Evolutionary conservation across 2,797 vertebrate genomes (phyloP).

Genomic region (Neostethus bicornis): DNA sequence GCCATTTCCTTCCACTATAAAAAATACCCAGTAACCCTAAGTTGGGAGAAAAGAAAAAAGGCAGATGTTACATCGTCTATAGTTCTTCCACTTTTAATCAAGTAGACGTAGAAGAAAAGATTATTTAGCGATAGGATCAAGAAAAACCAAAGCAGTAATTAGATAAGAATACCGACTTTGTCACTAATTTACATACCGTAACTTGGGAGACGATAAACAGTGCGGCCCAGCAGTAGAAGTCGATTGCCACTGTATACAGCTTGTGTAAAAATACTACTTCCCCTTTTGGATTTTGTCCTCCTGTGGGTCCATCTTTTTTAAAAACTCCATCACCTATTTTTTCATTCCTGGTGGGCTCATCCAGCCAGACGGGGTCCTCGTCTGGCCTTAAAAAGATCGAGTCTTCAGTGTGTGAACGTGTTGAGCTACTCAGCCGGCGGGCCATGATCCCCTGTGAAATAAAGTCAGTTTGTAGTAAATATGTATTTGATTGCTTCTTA

Average conservation of each 20-base stretch:
- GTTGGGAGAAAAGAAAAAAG: conserved; percentile 46
- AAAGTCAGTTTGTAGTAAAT: conserved; percentile 18
- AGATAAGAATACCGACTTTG: background rate
- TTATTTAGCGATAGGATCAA: no score
- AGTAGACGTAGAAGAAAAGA: conserved; percentile 19
- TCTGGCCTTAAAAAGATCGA: conserved; percentile 77
- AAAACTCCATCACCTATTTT: conserved; percentile 40
- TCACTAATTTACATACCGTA: conserved; percentile 64
- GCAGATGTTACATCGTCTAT: conserved; percentile 27
- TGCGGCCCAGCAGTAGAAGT: conserved; percentile 73
- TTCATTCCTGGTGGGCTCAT: conserved; percentile 67
- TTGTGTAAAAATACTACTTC: conserved; percentile 66
- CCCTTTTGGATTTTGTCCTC: conserved; percentile 30
- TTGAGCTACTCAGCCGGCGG: conserved; percentile 76
- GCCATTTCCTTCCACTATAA: conserved; percentile 87
- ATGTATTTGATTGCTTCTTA: conserved; percentile 9
- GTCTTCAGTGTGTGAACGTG: conserved; percentile 77
- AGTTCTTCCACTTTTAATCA: conserved; percentile 39
- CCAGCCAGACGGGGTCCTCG: conserved; percentile 76
- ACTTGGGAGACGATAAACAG: conserved; percentile 76
- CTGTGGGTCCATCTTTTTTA: conserved; percentile 39
- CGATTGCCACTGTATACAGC: conserved; percentile 62
- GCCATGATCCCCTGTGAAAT: conserved; percentile 70
- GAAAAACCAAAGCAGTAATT: background rate
- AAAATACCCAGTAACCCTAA: conserved; percentile 90